Percentiles rank a stretch among this genome's conserved stretches.
These are phyloP conservation scores for Salvelinus namaycush DNA, from an alignment of 2,113 vertebrate genomes.

Conservation along the genomic window DNA sequence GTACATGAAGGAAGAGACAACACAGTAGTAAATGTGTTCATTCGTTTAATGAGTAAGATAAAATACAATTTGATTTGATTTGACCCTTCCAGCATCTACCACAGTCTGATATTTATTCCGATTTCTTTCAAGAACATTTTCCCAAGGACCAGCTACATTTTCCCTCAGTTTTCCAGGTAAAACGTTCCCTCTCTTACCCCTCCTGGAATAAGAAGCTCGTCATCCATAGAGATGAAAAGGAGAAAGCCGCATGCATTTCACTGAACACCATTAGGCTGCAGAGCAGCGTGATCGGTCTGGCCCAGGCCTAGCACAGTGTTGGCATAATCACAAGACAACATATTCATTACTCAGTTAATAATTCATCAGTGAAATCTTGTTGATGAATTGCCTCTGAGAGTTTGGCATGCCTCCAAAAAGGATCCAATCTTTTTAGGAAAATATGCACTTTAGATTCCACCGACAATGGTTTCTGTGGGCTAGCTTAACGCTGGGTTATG, in stretches of 20 bases:
- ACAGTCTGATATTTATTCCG: conserved; percentile 45
- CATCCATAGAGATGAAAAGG: conserved; percentile 26
- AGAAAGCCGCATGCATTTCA: conserved; percentile 28
- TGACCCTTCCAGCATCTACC: conserved; percentile 21
- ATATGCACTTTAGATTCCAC: conserved; percentile 37
- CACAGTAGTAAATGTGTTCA: no score
- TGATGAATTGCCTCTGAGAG: conserved; percentile 4
- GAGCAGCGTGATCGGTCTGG: conserved; percentile 3
- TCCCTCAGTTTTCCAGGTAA: not conserved
- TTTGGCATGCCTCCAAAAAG: conserved; percentile 9
- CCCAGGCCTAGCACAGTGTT: conserved; percentile 23
- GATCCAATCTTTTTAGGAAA: conserved; percentile 11
- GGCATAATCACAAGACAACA: conserved; percentile 26
- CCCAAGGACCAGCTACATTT: conserved; percentile 35
- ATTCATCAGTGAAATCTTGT: conserved; percentile 15
- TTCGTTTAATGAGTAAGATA: not conserved
- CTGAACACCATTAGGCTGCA: conserved; percentile 38
- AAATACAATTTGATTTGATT: no score
- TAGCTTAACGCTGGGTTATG: conserved; percentile 31
- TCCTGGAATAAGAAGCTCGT: conserved; percentile 18
- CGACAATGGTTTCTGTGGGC: conserved; percentile 20
- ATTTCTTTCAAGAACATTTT: conserved; percentile 34
- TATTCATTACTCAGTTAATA: conserved; percentile 39
- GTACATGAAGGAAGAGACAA: conserved; percentile 8
- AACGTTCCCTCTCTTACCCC: not conserved